These are phyloP conservation scores for Theonella swinhoei DNA, from an alignment of 37 sponge, comb jelly and placozoan genomes.

Conservation along the genomic window DNA sequence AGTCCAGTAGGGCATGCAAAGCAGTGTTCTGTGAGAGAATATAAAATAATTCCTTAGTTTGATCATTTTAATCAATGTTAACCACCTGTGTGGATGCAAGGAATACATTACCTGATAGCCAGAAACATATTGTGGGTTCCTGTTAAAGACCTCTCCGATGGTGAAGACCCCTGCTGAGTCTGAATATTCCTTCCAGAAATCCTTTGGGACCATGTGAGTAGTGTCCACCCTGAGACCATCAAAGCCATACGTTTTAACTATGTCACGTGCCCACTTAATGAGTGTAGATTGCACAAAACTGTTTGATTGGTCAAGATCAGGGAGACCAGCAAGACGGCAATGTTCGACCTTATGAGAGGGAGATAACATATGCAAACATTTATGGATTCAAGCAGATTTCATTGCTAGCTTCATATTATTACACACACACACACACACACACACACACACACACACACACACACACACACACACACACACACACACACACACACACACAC, in stretches of 20 bases:
- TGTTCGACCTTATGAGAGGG: conserved; percentile 46
- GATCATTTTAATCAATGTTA: too few species aligned
- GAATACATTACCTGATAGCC: conserved; percentile 34
- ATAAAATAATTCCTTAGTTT: too few species aligned
- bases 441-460: too few species aligned
- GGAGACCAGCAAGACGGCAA: conserved; percentile 51
- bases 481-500: too few species aligned
- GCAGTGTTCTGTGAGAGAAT: too few species aligned
- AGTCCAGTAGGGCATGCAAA: conserved; percentile 49
- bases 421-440: neutral
- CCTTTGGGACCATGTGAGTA: conserved; percentile 44
- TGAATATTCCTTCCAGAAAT: conserved; percentile 53
- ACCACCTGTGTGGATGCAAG: too few species aligned
- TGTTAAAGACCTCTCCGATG: conserved; percentile 67
- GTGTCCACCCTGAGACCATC: conserved; percentile 69
- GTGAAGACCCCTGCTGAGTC: conserved; percentile 44
- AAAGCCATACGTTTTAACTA: conserved; percentile 40
- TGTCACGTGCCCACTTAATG: conserved; percentile 24
- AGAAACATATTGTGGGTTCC: conserved; percentile 34
- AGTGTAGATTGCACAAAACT: conserved; percentile 47
- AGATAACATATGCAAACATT: neutral
- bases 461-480: too few species aligned
- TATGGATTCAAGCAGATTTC: too few species aligned
- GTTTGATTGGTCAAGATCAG: conserved; percentile 67
- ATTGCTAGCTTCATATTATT: too few species aligned